A percentile compares a stretch with the other conserved stretches of the same genome.
phyloP scores from a whole-genome alignment of 2,888 invertebrate species.

The Chesias legatella region DNA sequence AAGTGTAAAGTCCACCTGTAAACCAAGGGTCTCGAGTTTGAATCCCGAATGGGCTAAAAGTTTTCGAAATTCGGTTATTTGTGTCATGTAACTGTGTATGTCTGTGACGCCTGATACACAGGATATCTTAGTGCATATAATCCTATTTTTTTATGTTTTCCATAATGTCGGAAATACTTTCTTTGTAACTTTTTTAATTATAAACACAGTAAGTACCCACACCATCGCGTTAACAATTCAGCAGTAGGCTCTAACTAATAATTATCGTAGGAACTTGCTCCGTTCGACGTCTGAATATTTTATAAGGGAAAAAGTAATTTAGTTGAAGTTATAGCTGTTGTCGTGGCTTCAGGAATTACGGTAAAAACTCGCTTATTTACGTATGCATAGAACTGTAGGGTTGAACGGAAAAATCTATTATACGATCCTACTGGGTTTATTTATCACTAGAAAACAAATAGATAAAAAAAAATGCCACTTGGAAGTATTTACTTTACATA shows the following conservation, averaged over 20 bases:
- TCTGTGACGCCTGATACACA: no score
- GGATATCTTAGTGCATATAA: no score
- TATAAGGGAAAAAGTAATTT: slow-evolving; percentile 40
- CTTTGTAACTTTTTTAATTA: slow-evolving; percentile 5
- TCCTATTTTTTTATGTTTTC: no score
- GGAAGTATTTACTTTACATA: no score
- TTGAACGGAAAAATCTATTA: neutral
- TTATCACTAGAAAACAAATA: no score
- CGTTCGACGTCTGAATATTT: slow-evolving; percentile 41
- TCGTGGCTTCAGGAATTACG: slow-evolving; percentile 33
- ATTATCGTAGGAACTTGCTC: slow-evolving; percentile 35
- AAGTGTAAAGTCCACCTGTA: no score
- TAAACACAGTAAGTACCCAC: slow-evolving; percentile 15
- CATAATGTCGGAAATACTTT: neutral
- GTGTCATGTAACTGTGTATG: no score
- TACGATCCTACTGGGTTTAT: no score
- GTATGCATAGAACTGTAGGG: slow-evolving; percentile 24
- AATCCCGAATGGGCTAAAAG: no score
- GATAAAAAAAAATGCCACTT: no score
- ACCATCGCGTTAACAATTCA: slow-evolving; percentile 27
- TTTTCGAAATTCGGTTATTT: no score
- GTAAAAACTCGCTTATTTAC: slow-evolving; percentile 37
- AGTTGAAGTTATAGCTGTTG: slow-evolving; percentile 35
- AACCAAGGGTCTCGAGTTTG: no score
- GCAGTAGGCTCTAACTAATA: slow-evolving; percentile 31